Percentiles rank a stretch among this genome's conserved stretches.
These are phyloP conservation scores for Smithornis capensis DNA, from an alignment of 2,113 vertebrate species.

Conservation along the genomic window DNA sequence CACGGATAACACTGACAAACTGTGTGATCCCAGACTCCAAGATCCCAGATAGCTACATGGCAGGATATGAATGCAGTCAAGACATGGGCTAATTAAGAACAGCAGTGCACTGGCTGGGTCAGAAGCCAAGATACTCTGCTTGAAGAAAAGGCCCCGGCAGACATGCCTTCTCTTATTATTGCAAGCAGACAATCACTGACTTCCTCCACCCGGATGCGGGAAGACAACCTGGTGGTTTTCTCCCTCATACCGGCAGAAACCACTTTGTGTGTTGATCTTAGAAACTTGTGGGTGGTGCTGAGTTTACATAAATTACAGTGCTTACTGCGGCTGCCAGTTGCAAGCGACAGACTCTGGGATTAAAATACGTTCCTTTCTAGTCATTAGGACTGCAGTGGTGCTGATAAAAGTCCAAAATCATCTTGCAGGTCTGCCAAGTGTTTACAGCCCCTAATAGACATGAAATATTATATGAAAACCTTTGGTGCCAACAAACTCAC, in stretches of 20 bases:
- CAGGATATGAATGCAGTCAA: slow-evolving; percentile 5
- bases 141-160: slow-evolving; percentile 2
- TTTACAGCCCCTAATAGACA: neutral
- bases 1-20: fast-evolving
- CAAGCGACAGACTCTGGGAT: neutral
- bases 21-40: too few relatives aligned
- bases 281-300: slow-evolving; percentile 35
- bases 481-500: neutral
- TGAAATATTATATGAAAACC: neutral
- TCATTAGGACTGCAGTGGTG: neutral
- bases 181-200: slow-evolving; percentile 46
- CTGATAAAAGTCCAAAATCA: neutral
- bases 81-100: slow-evolving; percentile 11
- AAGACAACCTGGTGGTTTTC: slow-evolving; percentile 63
- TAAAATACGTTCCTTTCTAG: neutral
- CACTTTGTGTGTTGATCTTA: slow-evolving; percentile 36
- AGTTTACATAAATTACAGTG: slow-evolving; percentile 27
- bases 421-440: neutral
- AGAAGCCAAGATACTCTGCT: slow-evolving; percentile 32
- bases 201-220: slow-evolving; percentile 43
- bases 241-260: slow-evolving; percentile 37
- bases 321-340: neutral
- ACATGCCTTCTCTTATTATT: slow-evolving; percentile 41
- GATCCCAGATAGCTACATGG: neutral
- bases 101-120: slow-evolving; percentile 13